These are phyloP conservation scores for Escarpia spicata DNA, from an alignment of 2,888 invertebrate genomes.

Conservation along the genomic window DNA sequence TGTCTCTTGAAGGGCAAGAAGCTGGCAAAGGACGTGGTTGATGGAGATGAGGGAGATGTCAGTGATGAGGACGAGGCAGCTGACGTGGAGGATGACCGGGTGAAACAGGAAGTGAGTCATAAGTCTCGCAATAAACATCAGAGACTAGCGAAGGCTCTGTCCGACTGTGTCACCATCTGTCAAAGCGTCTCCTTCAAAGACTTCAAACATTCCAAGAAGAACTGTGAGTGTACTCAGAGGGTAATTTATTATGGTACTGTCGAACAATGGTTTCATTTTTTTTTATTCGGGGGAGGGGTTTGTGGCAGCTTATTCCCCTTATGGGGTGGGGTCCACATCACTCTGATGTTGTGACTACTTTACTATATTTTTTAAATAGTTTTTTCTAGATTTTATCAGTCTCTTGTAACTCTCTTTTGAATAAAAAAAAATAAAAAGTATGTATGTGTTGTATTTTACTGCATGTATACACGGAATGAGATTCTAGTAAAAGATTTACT, in stretches of 20 bases:
- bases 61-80: constrained; percentile 58
- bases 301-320: too few relatives aligned
- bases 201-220: constrained; percentile 55
- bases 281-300: too few relatives aligned
- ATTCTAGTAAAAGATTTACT: too few relatives aligned
- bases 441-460: too few relatives aligned
- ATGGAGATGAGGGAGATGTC: constrained; percentile 34
- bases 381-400: too few relatives aligned
- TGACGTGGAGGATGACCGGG: constrained; percentile 48
- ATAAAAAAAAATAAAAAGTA: too few relatives aligned
- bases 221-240: constrained; percentile 48
- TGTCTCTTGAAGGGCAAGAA: constrained; percentile 43
- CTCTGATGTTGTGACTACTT: too few relatives aligned
- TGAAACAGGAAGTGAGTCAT: constrained; percentile 25
- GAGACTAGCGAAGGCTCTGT: constrained; percentile 60
- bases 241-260: not conserved
- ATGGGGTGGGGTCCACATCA: too few relatives aligned
- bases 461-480: too few relatives aligned
- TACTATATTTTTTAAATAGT: too few relatives aligned
- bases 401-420: too few relatives aligned
- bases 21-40: constrained; percentile 28
- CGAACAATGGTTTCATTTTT: not conserved
- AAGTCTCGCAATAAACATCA: constrained; percentile 47
- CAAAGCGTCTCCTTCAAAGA: constrained; percentile 65
- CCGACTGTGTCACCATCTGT: constrained; percentile 63